Conservation (phyloP, 1,140 invertebrate species). For the Thalassaphorura encarpata region DNA sequence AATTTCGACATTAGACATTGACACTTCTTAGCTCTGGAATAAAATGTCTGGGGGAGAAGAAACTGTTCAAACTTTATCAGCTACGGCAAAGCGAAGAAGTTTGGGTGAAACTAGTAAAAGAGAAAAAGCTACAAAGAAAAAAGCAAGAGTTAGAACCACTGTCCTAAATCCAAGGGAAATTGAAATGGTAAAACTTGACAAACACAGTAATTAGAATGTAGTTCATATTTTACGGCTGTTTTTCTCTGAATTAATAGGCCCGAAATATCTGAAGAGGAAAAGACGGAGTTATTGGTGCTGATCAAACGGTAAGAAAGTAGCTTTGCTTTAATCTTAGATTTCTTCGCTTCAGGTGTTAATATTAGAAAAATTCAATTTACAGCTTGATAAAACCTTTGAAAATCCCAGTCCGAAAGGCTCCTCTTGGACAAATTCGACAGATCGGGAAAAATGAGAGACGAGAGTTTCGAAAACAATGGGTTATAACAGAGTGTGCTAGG, state of each 20-base stretch:
- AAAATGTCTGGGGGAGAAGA: neutral
- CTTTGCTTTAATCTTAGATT: neutral
- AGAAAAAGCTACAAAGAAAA: neutral
- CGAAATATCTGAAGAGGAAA: neutral
- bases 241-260: too few species aligned
- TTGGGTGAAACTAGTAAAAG: slow-evolving; percentile 13
- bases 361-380: neutral
- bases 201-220: neutral
- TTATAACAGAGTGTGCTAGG: neutral
- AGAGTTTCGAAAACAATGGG: slow-evolving; percentile 18
- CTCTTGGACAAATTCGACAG: slow-evolving; percentile 15
- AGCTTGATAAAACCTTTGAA: slow-evolving; percentile 10
- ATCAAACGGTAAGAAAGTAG: slow-evolving; percentile 8
- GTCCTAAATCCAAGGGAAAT: slow-evolving; percentile 22
- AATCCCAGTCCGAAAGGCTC: slow-evolving; percentile 9
- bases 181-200: slow-evolving; percentile 16
- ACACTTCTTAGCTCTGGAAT: too few species aligned
- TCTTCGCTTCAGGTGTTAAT: neutral
- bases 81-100: slow-evolving; percentile 9
- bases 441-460: slow-evolving; percentile 5
- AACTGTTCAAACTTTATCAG: slow-evolving; percentile 8
- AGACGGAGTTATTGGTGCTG: slow-evolving; percentile 1
- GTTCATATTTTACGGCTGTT: too few species aligned
- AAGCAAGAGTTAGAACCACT: neutral
- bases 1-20: neutral